These are phyloP conservation scores for Galerucella pusilla DNA, from an alignment of 2,888 invertebrate genomes.

Conservation along the genomic window DNA sequence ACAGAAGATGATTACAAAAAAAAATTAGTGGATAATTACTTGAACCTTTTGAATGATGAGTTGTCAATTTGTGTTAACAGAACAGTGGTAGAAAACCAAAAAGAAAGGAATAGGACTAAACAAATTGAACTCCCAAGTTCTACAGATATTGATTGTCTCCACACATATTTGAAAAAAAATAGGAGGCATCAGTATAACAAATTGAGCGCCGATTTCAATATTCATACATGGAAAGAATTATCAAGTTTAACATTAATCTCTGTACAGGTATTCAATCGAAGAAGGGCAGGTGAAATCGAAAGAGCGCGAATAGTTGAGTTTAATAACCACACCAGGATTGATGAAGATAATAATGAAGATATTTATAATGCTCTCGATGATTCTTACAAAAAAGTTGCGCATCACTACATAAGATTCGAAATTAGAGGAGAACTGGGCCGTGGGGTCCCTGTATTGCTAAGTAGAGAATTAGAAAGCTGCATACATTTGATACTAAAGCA, in stretches of 20 bases:
- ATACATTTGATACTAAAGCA: neutral
- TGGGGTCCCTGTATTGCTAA: conserved; percentile 4
- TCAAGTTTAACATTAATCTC: conserved; percentile 23
- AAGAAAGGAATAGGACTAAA: conserved; percentile 18
- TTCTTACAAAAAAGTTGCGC: conserved; percentile 12
- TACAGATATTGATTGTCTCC: conserved; percentile 16
- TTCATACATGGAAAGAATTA: conserved; percentile 8
- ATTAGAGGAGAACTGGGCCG: too few relatives aligned
- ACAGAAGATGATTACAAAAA: conserved; percentile 15
- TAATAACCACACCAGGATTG: conserved; percentile 23
- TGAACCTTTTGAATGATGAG: conserved; percentile 21
- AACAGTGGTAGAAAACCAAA: conserved; percentile 26
- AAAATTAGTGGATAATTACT: conserved; percentile 21
- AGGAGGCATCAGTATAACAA: conserved; percentile 8
- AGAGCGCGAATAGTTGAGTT: conserved; percentile 29
- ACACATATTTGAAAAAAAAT: conserved; percentile 20
- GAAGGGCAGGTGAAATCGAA: conserved; percentile 34
- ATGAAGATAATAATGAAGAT: conserved; percentile 14
- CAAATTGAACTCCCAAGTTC: neutral
- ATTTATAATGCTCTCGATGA: conserved; percentile 14
- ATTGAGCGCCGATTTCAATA: conserved; percentile 5
- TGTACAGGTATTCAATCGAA: conserved; percentile 33
- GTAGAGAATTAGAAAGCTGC: conserved; percentile 8
- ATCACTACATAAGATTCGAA: neutral
- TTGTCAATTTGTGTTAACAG: conserved; percentile 22